Base-by-base conservation (phyloP, 2,113 vertebrate species). In the Dissostichus mawsoni region DNA sequence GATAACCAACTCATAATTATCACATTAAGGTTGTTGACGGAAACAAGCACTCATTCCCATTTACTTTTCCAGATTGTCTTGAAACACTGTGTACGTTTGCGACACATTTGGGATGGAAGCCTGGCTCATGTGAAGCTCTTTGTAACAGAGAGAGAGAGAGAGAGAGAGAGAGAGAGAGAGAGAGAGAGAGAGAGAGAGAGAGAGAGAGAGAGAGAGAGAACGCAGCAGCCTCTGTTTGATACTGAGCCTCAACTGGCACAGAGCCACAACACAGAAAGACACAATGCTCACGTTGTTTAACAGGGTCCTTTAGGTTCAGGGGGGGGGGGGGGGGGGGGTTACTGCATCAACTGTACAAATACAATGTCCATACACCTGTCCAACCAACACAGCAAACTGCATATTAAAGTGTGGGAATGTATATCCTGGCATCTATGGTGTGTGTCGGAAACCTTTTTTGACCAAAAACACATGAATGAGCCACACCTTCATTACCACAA, bases 201-300 rank as follows among this genome's bases (percentile, higher is more conserved):
- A 14, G 52, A 70, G 53, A n/a, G 5, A 63, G 36, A 64, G 4
- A 25, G n/a, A 20, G 45, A 55, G 18, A 56, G 57, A 41, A 61
- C 71, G 6, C 17, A 62, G 67, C 66, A 71, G 72, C 59, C 11
- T 62, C 25, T 65, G 79, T 81, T 75, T 78, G 82, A 85, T 82
- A 76, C 76, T 23, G 52, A 85, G 68, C 64, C 64, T 74, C 8
- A 57, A 11, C 78, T 88, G 86, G 79, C 79, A 82, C 14, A 23
- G 23, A 45, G 82, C 86, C 76, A 67, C 50, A 0, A 67, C 83
- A 29, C 67, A 33, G 48, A 45, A 11, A 41, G 62, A 82, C 70
- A 88, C 87, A 88, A 88, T 29, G 76, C 73, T 78, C 69, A 74
- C 77, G 75, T 81, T 88, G 83, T 88, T 75, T 50, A 63, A 64